phyloP scores from a whole-genome alignment of 2,888 invertebrate species.

The Brenthis hecate region DNA sequence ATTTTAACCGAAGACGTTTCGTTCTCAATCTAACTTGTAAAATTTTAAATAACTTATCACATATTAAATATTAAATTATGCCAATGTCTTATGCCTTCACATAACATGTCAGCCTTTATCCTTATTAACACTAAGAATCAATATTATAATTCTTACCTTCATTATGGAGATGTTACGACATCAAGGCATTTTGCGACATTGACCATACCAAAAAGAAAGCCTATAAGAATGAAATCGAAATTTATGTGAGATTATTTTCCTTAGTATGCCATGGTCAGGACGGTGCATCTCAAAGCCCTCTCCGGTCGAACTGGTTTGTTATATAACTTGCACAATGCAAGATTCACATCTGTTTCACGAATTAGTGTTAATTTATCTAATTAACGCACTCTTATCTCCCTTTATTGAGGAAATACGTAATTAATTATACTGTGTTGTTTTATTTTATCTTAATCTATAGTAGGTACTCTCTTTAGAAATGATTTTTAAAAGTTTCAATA shows the following conservation, averaged over 20 bases:
- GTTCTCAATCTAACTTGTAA: too few relatives aligned
- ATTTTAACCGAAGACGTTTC: too few relatives aligned
- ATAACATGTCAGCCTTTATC: neutral
- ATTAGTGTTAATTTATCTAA: constrained; percentile 17
- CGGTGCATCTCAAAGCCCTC: constrained; percentile 1
- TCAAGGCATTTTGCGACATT: constrained; percentile 26
- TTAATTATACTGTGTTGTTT: neutral
- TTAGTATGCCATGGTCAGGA: constrained; percentile 16
- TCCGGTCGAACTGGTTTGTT: constrained; percentile 16
- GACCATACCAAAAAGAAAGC: constrained; percentile 27
- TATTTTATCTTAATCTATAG: neutral
- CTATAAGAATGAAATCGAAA: constrained; percentile 47
- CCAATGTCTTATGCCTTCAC: neutral
- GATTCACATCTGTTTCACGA: constrained; percentile 13
- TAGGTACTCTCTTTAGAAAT: too few relatives aligned
- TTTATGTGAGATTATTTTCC: constrained; percentile 42
- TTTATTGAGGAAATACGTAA: constrained; percentile 10
- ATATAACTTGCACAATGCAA: constrained; percentile 18
- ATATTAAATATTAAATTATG: neutral
- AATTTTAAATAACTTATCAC: neutral
- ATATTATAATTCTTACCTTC: neutral
- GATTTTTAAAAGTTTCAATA: too few relatives aligned
- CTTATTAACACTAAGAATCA: constrained; percentile 1
- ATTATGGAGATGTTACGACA: constrained; percentile 25
- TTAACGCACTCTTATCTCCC: constrained; percentile 7